Evolutionary conservation across 2,888 invertebrate genomes (phyloP).

Genomic region (Cephus nigrinus): DNA sequence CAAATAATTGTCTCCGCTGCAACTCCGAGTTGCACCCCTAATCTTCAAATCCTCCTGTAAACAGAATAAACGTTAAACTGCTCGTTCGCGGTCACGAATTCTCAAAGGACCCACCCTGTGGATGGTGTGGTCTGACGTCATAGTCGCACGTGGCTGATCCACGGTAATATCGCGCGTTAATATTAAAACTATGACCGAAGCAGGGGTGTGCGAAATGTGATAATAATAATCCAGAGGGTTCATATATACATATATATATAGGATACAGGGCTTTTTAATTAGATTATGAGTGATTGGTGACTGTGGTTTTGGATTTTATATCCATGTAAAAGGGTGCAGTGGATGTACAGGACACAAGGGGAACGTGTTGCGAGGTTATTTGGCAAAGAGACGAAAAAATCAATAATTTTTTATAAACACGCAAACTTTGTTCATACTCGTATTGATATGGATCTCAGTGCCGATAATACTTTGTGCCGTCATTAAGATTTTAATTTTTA

Average conservation of each 20-base stretch:
- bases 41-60: background rate
- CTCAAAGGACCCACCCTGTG: background rate
- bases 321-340: background rate
- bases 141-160: constrained; percentile 10
- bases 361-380: background rate
- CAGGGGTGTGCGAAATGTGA: constrained; percentile 2
- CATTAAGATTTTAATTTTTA: background rate
- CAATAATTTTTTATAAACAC: background rate
- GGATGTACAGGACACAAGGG: background rate
- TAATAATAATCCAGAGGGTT: constrained; percentile 19
- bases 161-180: constrained; percentile 24
- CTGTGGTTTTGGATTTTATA: constrained; percentile 10
- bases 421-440: background rate
- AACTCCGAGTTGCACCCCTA: background rate
- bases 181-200: constrained; percentile 28
- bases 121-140: background rate
- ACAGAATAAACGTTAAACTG: background rate
- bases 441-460: background rate
- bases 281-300: constrained; percentile 40
- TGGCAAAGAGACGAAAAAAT: background rate
- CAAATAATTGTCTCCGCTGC: background rate
- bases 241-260: background rate
- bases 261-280: constrained; percentile 33
- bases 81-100: background rate
- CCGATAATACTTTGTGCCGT: background rate